Percentiles rank a stretch among this genome's conserved stretches.
These are phyloP conservation scores for Climacteris rufus DNA, from an alignment of 2,113 vertebrate genomes.

Conservation along the genomic window DNA sequence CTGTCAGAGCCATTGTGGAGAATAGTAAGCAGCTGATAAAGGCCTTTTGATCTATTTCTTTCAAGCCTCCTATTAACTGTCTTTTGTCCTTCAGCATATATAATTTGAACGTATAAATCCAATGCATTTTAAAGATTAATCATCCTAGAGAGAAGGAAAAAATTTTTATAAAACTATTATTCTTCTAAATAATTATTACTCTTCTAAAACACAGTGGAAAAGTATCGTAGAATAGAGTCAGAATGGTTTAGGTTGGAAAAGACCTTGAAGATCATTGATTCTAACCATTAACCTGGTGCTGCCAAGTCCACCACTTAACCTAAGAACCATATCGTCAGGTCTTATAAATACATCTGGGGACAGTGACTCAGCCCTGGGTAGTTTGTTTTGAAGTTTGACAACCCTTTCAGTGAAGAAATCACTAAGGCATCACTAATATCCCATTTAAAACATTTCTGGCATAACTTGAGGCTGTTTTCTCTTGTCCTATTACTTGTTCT, in stretches of 20 bases:
- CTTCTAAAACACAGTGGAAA: neutral
- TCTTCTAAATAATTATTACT: too few relatives aligned
- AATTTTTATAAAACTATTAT: neutral
- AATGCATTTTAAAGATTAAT: neutral
- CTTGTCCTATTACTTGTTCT: neutral
- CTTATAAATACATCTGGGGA: neutral
- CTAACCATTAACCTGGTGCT: neutral
- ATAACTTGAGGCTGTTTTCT: neutral
- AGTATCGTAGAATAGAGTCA: neutral
- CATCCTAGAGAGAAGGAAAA: neutral
- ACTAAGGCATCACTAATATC: too few relatives aligned
- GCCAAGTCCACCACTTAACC: neutral
- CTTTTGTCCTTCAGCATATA: neutral
- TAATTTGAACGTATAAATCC: neutral
- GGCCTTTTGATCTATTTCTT: neutral
- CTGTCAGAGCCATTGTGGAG: neutral
- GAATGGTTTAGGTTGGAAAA: neutral
- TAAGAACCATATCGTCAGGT: neutral
- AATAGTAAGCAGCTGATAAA: constrained; percentile 25
- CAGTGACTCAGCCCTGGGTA: neutral
- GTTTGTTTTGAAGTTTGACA: neutral
- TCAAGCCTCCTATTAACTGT: neutral
- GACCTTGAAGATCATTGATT: neutral
- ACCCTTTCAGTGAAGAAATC: neutral
- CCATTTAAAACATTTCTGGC: neutral